A percentile compares a stretch with the other conserved stretches of the same genome.
Evolutionary conservation across 2,888 invertebrate species (phyloP).

Genomic region (Proisotoma minuta): DNA sequence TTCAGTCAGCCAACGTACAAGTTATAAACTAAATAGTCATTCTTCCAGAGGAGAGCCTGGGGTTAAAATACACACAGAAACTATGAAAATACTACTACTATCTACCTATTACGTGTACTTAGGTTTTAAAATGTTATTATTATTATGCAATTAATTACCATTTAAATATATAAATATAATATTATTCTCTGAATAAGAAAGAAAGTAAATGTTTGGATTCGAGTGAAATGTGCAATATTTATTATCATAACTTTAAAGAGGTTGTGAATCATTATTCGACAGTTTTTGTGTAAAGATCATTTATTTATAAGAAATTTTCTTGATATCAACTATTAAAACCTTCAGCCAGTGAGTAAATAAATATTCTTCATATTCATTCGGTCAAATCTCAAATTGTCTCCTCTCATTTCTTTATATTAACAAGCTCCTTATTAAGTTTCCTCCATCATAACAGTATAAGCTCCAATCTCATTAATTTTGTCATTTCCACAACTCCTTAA

Average conservation of each 20-base stretch:
- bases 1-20: constrained; percentile 3
- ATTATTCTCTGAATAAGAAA: too few species aligned
- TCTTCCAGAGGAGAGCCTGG: neutral
- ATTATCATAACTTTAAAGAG: neutral
- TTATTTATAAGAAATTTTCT: too few species aligned
- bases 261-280: neutral
- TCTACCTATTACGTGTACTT: neutral
- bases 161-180: neutral
- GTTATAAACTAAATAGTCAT: neutral
- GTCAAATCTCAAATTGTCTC: too few species aligned
- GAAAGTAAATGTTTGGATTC: neutral
- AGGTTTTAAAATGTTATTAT: too few species aligned
- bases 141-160: neutral
- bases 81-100: neutral
- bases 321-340: neutral
- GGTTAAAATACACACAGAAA: neutral
- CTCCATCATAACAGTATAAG: too few species aligned
- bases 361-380: constrained; percentile 6
- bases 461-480: too few species aligned
- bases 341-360: constrained; percentile 4
- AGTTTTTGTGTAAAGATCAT: too few species aligned
- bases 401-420: too few species aligned
- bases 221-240: neutral
- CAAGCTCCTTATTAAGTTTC: too few species aligned
- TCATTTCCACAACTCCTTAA: too few species aligned